Conservation (phyloP, 2,888 invertebrate genomes). For the Teinopalpus imperialis region DNA sequence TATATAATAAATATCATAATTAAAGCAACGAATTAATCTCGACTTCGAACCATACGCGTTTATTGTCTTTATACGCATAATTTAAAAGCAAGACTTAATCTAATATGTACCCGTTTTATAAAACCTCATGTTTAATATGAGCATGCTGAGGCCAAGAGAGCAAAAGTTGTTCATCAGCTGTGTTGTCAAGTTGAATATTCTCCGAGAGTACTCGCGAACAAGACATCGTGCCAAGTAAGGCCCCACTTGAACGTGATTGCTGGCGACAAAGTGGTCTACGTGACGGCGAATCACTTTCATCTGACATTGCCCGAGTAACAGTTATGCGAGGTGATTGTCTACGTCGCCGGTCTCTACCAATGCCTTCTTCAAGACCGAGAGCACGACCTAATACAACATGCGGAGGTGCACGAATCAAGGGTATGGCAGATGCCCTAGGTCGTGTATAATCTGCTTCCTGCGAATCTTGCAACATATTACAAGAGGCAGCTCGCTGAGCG, state of each 20-base stretch:
- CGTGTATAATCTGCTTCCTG: constrained; percentile 66
- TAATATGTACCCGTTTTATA: constrained; percentile 65
- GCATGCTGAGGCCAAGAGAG: constrained; percentile 79
- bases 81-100: constrained; percentile 22
- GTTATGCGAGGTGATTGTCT: constrained; percentile 86
- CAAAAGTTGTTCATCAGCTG: constrained; percentile 74
- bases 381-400: constrained; percentile 84
- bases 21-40: constrained; percentile 59
- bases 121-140: constrained; percentile 55
- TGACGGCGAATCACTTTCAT: constrained; percentile 85
- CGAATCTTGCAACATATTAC: constrained; percentile 85
- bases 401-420: constrained; percentile 77
- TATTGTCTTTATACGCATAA: constrained; percentile 58
- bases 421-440: constrained; percentile 66
- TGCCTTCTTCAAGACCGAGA: constrained; percentile 75
- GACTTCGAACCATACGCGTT: constrained; percentile 60
- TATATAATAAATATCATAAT: constrained; percentile 58
- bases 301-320: constrained; percentile 87
- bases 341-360: constrained; percentile 57
- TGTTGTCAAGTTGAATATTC: constrained; percentile 48
- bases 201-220: constrained; percentile 72
- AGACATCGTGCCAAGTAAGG: constrained; percentile 67
- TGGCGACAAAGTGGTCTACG: constrained; percentile 71
- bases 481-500: constrained; percentile 85
- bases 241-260: constrained; percentile 76